These are phyloP conservation scores for Numida meleagris DNA, from an alignment of 2,113 vertebrate species.

Conservation along the genomic window DNA sequence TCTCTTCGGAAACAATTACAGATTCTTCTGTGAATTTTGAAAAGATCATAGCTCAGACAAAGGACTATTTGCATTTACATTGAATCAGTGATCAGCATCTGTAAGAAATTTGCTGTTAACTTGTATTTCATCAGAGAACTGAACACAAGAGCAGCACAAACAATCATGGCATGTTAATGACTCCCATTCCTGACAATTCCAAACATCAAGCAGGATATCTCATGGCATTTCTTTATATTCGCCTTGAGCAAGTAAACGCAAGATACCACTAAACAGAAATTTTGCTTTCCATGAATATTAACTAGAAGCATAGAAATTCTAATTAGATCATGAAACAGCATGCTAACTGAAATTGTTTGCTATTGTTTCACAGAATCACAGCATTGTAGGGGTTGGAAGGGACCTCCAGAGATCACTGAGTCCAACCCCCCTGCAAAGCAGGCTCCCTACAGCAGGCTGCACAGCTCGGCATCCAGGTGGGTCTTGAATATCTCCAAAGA, in stretches of 20 bases:
- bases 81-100: not conserved
- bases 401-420: too few species aligned
- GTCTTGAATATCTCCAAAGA: too few species aligned
- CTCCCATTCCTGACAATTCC: not conserved
- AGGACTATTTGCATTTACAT: not conserved
- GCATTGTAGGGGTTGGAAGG: too few species aligned
- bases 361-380: not conserved
- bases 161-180: rapidly evolving
- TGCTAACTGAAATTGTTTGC: not conserved
- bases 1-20: rapidly evolving
- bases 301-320: not conserved
- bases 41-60: not conserved
- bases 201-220: not conserved
- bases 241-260: not conserved
- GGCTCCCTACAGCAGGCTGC: too few species aligned
- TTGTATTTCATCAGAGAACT: not conserved
- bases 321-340: not conserved
- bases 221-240: not conserved
- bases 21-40: not conserved
- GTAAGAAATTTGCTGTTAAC: not conserved
- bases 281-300: not conserved
- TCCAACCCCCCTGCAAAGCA: too few species aligned
- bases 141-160: not conserved
- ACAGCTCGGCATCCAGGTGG: too few species aligned
- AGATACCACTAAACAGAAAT: not conserved